Evolutionary conservation across 2,888 invertebrate genomes (phyloP).

Genomic region (Seladonia tumulorum): DNA sequence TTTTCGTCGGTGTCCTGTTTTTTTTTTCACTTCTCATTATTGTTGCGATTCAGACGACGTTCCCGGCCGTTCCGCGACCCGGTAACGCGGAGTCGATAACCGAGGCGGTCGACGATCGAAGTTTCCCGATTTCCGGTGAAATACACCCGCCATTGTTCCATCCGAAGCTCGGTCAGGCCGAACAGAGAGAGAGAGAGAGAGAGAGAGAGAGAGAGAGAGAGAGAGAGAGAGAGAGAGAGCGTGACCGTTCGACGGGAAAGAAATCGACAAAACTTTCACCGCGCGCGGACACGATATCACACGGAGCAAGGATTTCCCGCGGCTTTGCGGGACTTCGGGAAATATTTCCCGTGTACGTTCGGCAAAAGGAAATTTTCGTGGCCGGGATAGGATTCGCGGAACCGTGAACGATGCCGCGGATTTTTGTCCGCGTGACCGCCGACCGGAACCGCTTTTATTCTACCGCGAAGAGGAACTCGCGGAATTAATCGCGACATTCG

Average conservation of each 20-base stretch:
- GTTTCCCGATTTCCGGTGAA: slow-evolving; percentile 29
- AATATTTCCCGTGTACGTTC: slow-evolving; percentile 73
- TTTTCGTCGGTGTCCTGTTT: no score
- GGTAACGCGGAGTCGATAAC: slow-evolving; percentile 30
- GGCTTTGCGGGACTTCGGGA: slow-evolving; percentile 74
- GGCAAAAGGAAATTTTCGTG: slow-evolving; percentile 71
- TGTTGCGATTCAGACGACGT: slow-evolving; percentile 3
- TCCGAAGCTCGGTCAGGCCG: not conserved
- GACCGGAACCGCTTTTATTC: slow-evolving; percentile 5
- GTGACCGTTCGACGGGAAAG: slow-evolving; percentile 21
- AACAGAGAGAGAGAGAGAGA: not conserved
- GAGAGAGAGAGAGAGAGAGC: not conserved
- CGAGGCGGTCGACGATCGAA: slow-evolving; percentile 30
- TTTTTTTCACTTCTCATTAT: not conserved
- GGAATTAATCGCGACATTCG: slow-evolving; percentile 4
- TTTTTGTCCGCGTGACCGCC: slow-evolving; percentile 50
- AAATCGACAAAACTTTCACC: slow-evolving; percentile 71
- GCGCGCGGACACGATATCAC: slow-evolving; percentile 61
- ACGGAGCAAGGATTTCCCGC: slow-evolving; percentile 72
- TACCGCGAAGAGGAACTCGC: not conserved
- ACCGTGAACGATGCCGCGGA: slow-evolving; percentile 46
- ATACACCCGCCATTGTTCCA: slow-evolving; percentile 33
- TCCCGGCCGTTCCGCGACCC: slow-evolving; percentile 35
- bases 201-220: not conserved
- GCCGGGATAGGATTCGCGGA: not conserved